phyloP scores from a whole-genome alignment of 2,113 vertebrate species.

The Antechinus flavipes region DNA sequence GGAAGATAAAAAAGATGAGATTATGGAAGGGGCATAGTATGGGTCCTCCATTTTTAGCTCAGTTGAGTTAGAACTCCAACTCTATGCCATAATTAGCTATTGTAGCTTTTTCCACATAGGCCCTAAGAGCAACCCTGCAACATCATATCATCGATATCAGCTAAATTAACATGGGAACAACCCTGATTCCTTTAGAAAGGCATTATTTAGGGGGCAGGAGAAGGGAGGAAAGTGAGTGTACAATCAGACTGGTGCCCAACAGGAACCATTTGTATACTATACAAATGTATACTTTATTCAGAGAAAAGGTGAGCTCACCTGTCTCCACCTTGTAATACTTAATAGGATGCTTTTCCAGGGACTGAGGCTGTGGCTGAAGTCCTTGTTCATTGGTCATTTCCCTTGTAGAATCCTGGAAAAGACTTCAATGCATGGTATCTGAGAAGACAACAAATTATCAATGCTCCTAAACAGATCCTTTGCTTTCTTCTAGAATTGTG shows the following conservation, averaged over 20 bases:
- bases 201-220: not conserved
- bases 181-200: not conserved
- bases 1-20: not conserved
- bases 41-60: not conserved
- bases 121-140: not conserved
- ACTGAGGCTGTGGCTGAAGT: not conserved
- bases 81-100: not conserved
- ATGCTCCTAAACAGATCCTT: not conserved
- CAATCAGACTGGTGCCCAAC: not conserved
- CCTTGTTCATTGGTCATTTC: not conserved
- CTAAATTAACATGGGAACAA: not conserved
- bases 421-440: not conserved
- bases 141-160: not conserved
- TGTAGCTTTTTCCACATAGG: not conserved
- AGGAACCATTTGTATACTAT: not conserved
- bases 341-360: not conserved
- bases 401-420: not conserved
- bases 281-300: not conserved
- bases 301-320: not conserved
- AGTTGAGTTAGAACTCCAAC: not conserved
- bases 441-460: not conserved
- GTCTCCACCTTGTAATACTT: not conserved
- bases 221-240: not conserved
- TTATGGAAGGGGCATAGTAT: not conserved
- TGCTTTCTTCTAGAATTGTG: conserved; percentile 19